A percentile compares a stretch with the other conserved stretches of the same genome.
Evolutionary conservation across 2,113 vertebrate species (phyloP).

Genomic region (Nettapus auritus): DNA sequence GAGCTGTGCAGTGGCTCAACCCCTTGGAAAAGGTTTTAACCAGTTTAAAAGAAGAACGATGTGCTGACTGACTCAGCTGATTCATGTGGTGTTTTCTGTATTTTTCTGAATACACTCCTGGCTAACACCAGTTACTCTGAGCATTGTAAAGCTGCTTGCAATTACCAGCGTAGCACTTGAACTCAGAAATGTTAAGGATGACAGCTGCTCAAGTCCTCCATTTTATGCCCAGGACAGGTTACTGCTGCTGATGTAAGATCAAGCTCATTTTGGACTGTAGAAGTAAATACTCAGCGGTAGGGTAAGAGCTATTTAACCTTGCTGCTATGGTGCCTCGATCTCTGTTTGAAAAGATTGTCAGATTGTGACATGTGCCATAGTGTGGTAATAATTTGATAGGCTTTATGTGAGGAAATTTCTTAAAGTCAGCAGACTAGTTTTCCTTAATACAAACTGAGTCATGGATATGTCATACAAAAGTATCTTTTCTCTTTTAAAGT

Average conservation of each 20-base stretch:
- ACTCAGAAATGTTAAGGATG: rapidly evolving
- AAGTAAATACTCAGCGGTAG: background rate
- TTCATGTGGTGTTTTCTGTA: background rate
- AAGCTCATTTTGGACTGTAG: background rate
- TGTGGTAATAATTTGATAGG: background rate
- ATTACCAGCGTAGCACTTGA: background rate
- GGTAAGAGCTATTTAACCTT: background rate
- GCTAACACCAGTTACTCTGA: background rate
- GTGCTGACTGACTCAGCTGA: background rate
- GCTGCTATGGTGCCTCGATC: background rate
- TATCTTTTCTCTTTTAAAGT: background rate
- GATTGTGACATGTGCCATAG: background rate
- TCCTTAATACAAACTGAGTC: background rate
- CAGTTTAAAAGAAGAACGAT: background rate
- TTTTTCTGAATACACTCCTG: background rate
- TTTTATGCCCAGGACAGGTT: background rate
- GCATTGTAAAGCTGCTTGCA: background rate
- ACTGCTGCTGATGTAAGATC: background rate
- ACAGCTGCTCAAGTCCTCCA: background rate
- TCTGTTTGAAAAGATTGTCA: background rate
- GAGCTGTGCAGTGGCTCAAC: background rate
- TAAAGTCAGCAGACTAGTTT: background rate
- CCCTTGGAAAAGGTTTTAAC: background rate
- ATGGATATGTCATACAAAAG: background rate
- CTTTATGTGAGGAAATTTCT: background rate